These are phyloP conservation scores for Syndactyla subalaris DNA, from an alignment of 2,797 vertebrate species.

Conservation along the genomic window DNA sequence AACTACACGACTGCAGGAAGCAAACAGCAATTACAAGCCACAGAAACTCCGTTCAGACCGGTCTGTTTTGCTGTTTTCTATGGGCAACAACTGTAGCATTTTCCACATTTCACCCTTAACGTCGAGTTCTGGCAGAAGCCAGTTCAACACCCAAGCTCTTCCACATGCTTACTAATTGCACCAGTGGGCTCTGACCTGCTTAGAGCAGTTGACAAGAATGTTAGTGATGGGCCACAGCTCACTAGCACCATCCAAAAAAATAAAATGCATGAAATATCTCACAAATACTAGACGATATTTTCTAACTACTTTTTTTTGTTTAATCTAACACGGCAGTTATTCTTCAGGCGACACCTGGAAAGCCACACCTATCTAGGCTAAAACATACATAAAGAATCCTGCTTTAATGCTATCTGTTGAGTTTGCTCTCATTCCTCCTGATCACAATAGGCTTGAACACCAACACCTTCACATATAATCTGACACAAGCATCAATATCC, in stretches of 20 bases:
- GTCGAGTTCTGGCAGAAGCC: not conserved
- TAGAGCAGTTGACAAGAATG: not conserved
- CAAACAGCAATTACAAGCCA: not conserved
- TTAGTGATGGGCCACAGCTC: not conserved
- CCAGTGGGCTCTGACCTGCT: not conserved
- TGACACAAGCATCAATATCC: not conserved
- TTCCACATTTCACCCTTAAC: not conserved
- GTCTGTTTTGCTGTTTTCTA: not conserved
- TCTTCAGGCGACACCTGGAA: not conserved
- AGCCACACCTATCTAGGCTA: not conserved
- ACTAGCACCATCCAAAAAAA: not conserved
- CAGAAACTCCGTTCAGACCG: not conserved
- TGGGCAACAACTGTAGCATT: not conserved
- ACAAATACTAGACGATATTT: not conserved
- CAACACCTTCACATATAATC: not conserved
- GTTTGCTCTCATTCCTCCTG: not conserved
- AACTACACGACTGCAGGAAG: not conserved
- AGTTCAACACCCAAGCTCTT: not conserved
- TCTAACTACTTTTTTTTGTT: not conserved
- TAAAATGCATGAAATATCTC: not conserved
- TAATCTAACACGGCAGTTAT: not conserved
- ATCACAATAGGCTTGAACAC: not conserved
- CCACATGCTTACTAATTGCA: not conserved
- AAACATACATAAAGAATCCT: not conserved
- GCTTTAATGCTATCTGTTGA: not conserved